These are phyloP conservation scores for Hiodon alosoides DNA, from an alignment of 2,113 vertebrate genomes.

Conservation along the genomic window DNA sequence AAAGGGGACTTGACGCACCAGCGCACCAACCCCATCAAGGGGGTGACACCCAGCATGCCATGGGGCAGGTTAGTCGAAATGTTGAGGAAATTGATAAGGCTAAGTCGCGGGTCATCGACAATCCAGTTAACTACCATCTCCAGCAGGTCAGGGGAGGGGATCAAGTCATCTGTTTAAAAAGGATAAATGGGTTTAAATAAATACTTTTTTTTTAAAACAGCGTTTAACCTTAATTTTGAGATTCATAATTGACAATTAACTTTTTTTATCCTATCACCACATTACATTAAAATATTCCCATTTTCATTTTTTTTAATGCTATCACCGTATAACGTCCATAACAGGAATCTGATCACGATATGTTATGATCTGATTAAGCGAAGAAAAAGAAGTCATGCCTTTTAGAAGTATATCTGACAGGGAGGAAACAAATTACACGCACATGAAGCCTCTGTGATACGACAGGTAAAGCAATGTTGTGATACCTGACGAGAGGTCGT, in stretches of 20 bases:
- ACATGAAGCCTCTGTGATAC: too few relatives aligned
- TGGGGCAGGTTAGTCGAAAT: slow-evolving; percentile 78
- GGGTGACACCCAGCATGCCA: slow-evolving; percentile 85
- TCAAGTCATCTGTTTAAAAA: slow-evolving; percentile 75
- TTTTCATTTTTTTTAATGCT: neutral
- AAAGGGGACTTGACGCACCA: slow-evolving; percentile 92
- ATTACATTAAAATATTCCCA: neutral
- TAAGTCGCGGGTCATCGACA: slow-evolving; percentile 82
- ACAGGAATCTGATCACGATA: too few relatives aligned
- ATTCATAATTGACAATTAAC: too few relatives aligned
- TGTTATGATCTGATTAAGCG: too few relatives aligned
- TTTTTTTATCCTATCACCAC: too few relatives aligned
- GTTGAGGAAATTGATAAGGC: slow-evolving; percentile 89
- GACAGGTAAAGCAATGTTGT: neutral
- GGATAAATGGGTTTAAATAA: neutral
- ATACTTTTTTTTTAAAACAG: too few relatives aligned
- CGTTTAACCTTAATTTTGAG: too few relatives aligned
- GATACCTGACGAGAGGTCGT: slow-evolving; percentile 83
- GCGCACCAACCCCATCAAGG: slow-evolving; percentile 78
- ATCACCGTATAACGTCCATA: too few relatives aligned
- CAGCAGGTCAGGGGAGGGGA: slow-evolving; percentile 81
- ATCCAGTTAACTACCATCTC: slow-evolving; percentile 92
- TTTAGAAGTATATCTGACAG: too few relatives aligned
- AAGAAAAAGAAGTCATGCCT: too few relatives aligned
- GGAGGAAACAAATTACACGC: too few relatives aligned